Base-by-base conservation (phyloP, 2,797 vertebrate genomes). In the Rhabdomys pumilio region DNA sequence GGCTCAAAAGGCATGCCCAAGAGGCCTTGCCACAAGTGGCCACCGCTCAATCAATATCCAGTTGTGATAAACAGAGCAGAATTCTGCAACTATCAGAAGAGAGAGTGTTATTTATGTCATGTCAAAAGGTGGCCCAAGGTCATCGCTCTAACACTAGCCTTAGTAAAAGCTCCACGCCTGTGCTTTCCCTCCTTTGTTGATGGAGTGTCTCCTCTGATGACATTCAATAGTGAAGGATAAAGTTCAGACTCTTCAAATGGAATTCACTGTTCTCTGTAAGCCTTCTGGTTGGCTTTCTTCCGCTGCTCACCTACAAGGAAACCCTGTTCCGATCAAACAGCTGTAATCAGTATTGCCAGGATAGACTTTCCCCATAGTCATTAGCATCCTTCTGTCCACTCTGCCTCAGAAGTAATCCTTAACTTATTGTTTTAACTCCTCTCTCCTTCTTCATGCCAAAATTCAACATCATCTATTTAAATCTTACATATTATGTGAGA, bases 141-240 rank as follows among this genome's bases (percentile, higher is more conserved):
- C 90, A 81, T 93, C 13, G 41, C 8, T 92, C 41, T 69, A 75
- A 89, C 15, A 38, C 47, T 41, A 84, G 19, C 29, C 17, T 93
- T 94, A 75, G 57, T 73, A 92, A 95, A 92, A 73, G 87, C 38
- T 26, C 57, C 15, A 1, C 12, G 87, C 63, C 8, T 89, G 81
- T 94, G 96, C 76, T 93, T 97, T 97, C 91, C 94, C 73, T 95
- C 47, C 87, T 55, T 11, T 85, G 53, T 92, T 92, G 90, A 61
- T 90, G 65, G 73, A 90, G 85, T 81, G 72, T 89, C 87, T 95
- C 89, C 65, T 87, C 63, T 87, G 29, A 81, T 87, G 90, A 92
- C 53, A 90, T n/a, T 90, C 29, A n/a, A 14, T n/a, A 90, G 87
- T 65, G 67, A 89, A 90, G 44, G 50, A 87, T 91, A 72, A 94